Base-by-base conservation (phyloP, 2,888 invertebrate species). In the Brachyptera risi region DNA sequence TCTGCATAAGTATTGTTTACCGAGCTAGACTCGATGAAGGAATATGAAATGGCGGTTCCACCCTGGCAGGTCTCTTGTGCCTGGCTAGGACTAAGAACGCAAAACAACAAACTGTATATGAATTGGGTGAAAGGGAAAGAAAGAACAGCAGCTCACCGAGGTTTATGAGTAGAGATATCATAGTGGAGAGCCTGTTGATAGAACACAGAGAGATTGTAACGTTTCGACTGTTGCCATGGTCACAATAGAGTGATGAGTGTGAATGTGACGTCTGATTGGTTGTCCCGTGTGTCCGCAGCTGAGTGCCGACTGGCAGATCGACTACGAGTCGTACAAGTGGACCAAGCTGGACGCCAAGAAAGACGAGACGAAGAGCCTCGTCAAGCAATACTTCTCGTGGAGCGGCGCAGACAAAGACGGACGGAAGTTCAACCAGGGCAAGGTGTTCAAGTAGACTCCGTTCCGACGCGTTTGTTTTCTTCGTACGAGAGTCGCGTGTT, bases 281-380 rank as follows among this genome's bases (percentile, higher is more conserved):
- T n/a, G n/a, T n/a, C n/a, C n/a, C n/a, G n/a, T n/a, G n/a, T n/a
- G n/a, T n/a, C 74, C 78, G 73, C 76, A 90, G 83, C 80, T 95
- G 67, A 85, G 85, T 65, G 87, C 91, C 27, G 96, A 98, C 78
- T 96, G 96, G 93, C 90, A 93, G 79, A 84, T 96, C 57, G 98
- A 99, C 79, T 99, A 95, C 74, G 97, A 97, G 79, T 90, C 91
- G 7, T 99, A 99, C 77, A 82, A 81, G 59, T 99, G 99, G 99
- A 90, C 83, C 71, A 96, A 97, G 78, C 80, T 99, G 65, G 92
- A 99, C 76, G 80, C 93, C 21, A 78, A 81, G 66, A 81, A 82
- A 59, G 84, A 84, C 60, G 87, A 89, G 71, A 94, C 95, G 59
- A 96, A 94, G 80, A 82, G 87, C 68, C 75, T 95, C 60, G 92